Evolutionary conservation across 1,140 invertebrate species (phyloP).

Genomic region (Drosophila paulistorum): DNA sequence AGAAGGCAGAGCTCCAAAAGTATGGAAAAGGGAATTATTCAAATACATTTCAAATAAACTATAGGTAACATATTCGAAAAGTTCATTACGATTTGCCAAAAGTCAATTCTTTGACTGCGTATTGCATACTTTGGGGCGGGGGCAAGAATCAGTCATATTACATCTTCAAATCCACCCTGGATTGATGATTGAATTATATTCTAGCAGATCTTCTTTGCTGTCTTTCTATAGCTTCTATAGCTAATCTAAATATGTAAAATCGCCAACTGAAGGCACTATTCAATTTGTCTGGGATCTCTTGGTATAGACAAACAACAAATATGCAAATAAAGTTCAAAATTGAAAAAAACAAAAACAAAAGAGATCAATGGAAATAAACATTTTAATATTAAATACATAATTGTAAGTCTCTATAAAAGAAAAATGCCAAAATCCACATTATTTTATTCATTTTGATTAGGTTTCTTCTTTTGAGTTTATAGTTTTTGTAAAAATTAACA

Average conservation of each 20-base stretch:
- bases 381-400: background rate
- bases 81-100: too few species aligned
- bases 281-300: background rate
- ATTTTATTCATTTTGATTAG: background rate
- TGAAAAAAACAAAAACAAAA: background rate
- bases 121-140: too few species aligned
- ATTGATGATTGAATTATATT: too few species aligned
- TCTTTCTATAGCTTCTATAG: too few species aligned
- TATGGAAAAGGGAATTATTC: too few species aligned
- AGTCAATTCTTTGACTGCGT: too few species aligned
- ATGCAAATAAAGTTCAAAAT: constrained; percentile 1
- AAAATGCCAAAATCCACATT: constrained; percentile 1
- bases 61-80: too few species aligned
- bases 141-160: too few species aligned
- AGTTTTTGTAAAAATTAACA: constrained; percentile 63
- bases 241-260: background rate
- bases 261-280: background rate
- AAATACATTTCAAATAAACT: too few species aligned
- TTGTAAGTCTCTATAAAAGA: background rate
- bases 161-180: too few species aligned
- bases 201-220: too few species aligned
- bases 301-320: background rate
- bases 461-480: constrained; percentile 23
- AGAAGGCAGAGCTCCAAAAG: too few species aligned
- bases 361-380: background rate